Base-by-base conservation (phyloP, 2,888 invertebrate genomes). In the Tridacna gigas region DNA sequence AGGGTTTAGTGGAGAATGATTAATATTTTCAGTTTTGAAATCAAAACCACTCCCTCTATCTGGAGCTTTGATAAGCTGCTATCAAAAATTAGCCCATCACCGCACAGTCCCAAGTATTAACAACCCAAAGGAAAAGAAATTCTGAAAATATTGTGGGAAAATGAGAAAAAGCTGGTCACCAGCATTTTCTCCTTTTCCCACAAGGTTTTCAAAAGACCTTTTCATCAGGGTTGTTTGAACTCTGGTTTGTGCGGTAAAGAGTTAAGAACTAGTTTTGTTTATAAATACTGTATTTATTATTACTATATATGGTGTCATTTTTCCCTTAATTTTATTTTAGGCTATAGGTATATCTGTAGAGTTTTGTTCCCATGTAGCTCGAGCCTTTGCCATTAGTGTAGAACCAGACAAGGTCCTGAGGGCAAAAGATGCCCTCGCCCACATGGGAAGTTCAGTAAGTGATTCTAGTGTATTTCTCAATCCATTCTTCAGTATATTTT, bases 331-430 rank as follows among this genome's bases (percentile, higher is more conserved):
- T 12, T 25, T 28, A 84, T 95, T 95, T 20, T 93, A 97, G 99
- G 98, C 99, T 51, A 97, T 99, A 90, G 99, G 99, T 71, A 99
- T 99, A 88, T 97, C 98, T 22, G 99, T 99, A 63, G 99, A 99
- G 95, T 99, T 99, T 95, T 99, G 99, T 95, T 98, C 99, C 86
- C 99, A 99, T 96, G 96, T 99, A 91, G 98, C 98, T 85, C 97
- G 98, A 95, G 97, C 97, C 83, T 99, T 99, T 96, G 96, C 97
- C 0, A 96, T 97, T 77, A 98, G 98, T 75, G 96, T 97, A 78
- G 89, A 97, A 91, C 96, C 96, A 81, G 96, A 96, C 66, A 96
- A 97, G 88, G 96, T 97, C 47, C 96, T 96, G 82, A 96, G 99
- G 90, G 97, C 98, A 0, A 96, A 97, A 0, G 97, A 97, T 93